Percentiles rank a stretch among this genome's conserved stretches.
Evolutionary conservation across 2,113 vertebrate species (phyloP).

Genomic region (Atrichornis clamosus): DNA sequence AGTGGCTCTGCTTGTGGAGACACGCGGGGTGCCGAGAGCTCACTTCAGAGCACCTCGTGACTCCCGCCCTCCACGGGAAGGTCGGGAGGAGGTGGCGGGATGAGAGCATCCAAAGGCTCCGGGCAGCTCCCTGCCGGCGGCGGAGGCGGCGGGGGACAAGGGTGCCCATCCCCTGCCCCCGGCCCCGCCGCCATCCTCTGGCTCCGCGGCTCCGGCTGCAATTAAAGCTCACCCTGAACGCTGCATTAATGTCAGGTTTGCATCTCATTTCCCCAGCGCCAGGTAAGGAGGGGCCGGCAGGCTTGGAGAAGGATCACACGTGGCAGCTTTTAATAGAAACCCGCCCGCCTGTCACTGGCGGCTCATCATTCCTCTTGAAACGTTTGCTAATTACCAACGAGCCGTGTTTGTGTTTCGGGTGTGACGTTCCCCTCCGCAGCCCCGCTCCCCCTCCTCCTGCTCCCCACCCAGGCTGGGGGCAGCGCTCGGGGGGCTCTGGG

Average conservation of each 20-base stretch:
- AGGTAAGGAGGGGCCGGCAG: slow-evolving; percentile 56
- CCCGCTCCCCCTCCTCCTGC: background rate
- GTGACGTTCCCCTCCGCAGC: slow-evolving; percentile 11
- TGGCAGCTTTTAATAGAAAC: slow-evolving; percentile 69
- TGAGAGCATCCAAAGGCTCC: background rate
- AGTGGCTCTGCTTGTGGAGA: background rate
- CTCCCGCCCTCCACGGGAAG: background rate
- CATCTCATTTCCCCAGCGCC: slow-evolving; percentile 7
- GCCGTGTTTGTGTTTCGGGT: slow-evolving; percentile 9
- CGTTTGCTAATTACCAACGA: slow-evolving; percentile 53
- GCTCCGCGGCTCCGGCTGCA: background rate
- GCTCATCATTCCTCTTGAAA: slow-evolving; percentile 56
- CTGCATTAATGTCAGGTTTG: slow-evolving; percentile 25
- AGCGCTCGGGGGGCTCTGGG: fast-evolving
- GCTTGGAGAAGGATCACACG: slow-evolving; percentile 55
- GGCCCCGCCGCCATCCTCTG: fast-evolving
- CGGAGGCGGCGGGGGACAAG: fast-evolving
- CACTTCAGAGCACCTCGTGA: background rate
- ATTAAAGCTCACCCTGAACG: background rate
- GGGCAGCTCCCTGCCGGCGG: fast-evolving
- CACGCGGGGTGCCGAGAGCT: background rate
- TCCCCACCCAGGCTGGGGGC: background rate
- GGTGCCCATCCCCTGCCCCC: background rate
- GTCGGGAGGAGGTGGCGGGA: background rate
- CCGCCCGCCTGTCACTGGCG: slow-evolving; percentile 50